These are phyloP conservation scores for Drosophila melanogaster DNA, from an alignment of 1,140 invertebrate genomes.

Conservation along the genomic window Release_6_plus_ISO1_MT NT_033779.5:14657001-14657500, in stretches of 20 bases:
- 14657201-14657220: not conserved
- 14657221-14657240: not conserved
- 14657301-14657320: no score
- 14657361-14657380: no score
- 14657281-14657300: not conserved
- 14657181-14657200: not conserved
- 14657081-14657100: constrained; percentile 63
- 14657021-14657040: constrained; percentile 53
- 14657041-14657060: constrained; percentile 9
- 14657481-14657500: constrained; percentile 9
- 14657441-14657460: not conserved
- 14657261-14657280: not conserved
- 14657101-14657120: constrained; percentile 25
- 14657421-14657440: not conserved
- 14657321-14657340: no score
- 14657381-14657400: no score
- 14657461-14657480: constrained; percentile 12
- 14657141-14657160: constrained; percentile 20
- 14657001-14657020: constrained; percentile 47
- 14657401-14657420: no score
- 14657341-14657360: no score
- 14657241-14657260: no score
- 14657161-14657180: not conserved
- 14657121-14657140: constrained; percentile 23
- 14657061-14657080: constrained; percentile 19